Evolutionary conservation across 2,888 invertebrate genomes (phyloP).

Genomic region (Pharmacophagus antenor): DNA sequence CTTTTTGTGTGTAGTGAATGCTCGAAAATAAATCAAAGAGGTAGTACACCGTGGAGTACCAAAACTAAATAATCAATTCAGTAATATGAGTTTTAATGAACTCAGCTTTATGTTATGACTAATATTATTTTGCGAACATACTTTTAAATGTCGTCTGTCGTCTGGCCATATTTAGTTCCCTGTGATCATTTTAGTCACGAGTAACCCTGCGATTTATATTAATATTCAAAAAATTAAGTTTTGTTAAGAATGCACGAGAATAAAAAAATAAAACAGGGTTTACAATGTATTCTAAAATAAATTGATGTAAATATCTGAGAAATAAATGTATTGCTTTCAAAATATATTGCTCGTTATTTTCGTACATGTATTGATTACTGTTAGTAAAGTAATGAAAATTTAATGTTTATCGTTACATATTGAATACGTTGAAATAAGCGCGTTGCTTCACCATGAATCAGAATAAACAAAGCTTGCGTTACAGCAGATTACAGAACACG

Average conservation of each 20-base stretch:
- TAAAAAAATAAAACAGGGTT: constrained; percentile 27
- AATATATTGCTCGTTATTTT: constrained; percentile 28
- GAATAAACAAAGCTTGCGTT: constrained; percentile 33
- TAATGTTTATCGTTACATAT: constrained; percentile 31
- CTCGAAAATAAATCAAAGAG: constrained; percentile 7
- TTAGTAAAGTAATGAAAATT: constrained; percentile 25
- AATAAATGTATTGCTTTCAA: constrained; percentile 60
- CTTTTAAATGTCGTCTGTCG: constrained; percentile 5
- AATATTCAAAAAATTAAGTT: not conserved
- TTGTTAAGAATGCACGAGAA: constrained; percentile 3
- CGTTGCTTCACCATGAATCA: constrained; percentile 31
- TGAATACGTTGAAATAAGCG: constrained; percentile 31
- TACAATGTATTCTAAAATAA: constrained; percentile 29
- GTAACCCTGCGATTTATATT: constrained; percentile 16
- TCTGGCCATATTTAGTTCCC: constrained; percentile 26
- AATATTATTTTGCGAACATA: constrained; percentile 15
- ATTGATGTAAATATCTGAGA: constrained; percentile 50
- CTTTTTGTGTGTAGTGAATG: not conserved
- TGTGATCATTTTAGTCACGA: constrained; percentile 26
- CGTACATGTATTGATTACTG: not conserved
- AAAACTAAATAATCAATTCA: constrained; percentile 15
- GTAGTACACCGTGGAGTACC: not conserved
- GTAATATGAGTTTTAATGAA: not conserved
- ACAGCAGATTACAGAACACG: constrained; percentile 27
- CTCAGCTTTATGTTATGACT: constrained; percentile 2